Evolutionary conservation across 2,113 vertebrate species (phyloP), one percentile per base, ranked within the genome.

Genomic region (Channa maculata): DNA sequence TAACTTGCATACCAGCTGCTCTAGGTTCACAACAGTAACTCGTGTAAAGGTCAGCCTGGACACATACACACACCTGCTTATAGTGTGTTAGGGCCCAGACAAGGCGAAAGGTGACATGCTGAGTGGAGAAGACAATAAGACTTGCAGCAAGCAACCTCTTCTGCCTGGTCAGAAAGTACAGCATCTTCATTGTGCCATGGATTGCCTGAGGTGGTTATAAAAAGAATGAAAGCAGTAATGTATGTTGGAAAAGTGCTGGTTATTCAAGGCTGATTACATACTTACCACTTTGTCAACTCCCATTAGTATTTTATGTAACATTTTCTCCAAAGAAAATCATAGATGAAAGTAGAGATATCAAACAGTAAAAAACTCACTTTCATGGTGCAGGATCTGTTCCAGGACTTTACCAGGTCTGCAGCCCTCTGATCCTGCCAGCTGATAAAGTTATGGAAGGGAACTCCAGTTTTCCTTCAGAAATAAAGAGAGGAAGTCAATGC

Each of bases 381-480:
- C 92, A 99, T 91, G 55, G 94, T 87, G 87, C 95, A 91, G 33
- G 97, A 97, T 14, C 79, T 91, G 91, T 99, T 99, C 97, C 97
- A 99, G 57, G 96, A 96, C 75, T 89, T 95, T 64, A 96, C 96
- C 79, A 98, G 93, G 34, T 97, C 95, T 59, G 87, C 68, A 63
- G 97, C 94, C 88, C 98, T 95, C 79, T 94, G 85, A 66, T 99
- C 98, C 94, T 97, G 97, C 97, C 98, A 99, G 78, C 94, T 97
- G 92, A 99, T 96, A 75, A 99, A 98, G 90, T 99, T 99, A 89
- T 99, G 98, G 86, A 98, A 99, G 60, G 96, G 95, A 75, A 93
- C 91, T 63, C 97, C 97, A 1, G 96, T 97, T 81, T 71, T 95
- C 91, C 98, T 99, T 48, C 37, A 72, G 64, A 51, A 5, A 5